A percentile compares a stretch with the other conserved stretches of the same genome.
Conservation (phyloP, 2,888 invertebrate genomes). For the Lysandra coridon region DNA sequence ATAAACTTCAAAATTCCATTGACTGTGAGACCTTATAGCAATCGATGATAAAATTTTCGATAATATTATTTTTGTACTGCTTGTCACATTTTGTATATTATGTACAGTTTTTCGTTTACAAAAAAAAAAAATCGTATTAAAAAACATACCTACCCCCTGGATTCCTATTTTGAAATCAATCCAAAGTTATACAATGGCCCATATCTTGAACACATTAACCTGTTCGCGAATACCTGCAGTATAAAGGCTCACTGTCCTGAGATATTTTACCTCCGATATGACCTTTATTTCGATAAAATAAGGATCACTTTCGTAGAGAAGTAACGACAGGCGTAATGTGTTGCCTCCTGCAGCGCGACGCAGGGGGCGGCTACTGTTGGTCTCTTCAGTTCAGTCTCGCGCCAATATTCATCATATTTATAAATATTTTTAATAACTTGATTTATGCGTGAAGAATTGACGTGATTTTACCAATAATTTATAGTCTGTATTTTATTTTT, state of each 20-base stretch:
- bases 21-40: not conserved
- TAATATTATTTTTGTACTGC: too few species aligned
- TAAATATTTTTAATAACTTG: constrained; percentile 22
- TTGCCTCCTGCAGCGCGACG: constrained; percentile 60
- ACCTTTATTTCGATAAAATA: not conserved
- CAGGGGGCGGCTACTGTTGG: constrained; percentile 67
- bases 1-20: not conserved
- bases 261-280: not conserved
- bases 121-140: too few species aligned
- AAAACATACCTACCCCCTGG: too few species aligned
- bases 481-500: not conserved
- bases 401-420: constrained; percentile 49
- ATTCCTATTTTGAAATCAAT: not conserved
- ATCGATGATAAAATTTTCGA: not conserved
- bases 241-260: not conserved
- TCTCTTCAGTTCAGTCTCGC: constrained; percentile 56
- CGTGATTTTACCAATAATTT: constrained; percentile 4
- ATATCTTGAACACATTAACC: not conserved
- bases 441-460: constrained; percentile 7
- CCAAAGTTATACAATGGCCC: not conserved
- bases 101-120: too few species aligned
- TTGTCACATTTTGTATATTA: too few species aligned
- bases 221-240: constrained; percentile 25
- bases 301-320: not conserved
- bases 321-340: not conserved